phyloP scores from a whole-genome alignment of 2,888 invertebrate species.

The Pyrocoelia pectoralis region DNA sequence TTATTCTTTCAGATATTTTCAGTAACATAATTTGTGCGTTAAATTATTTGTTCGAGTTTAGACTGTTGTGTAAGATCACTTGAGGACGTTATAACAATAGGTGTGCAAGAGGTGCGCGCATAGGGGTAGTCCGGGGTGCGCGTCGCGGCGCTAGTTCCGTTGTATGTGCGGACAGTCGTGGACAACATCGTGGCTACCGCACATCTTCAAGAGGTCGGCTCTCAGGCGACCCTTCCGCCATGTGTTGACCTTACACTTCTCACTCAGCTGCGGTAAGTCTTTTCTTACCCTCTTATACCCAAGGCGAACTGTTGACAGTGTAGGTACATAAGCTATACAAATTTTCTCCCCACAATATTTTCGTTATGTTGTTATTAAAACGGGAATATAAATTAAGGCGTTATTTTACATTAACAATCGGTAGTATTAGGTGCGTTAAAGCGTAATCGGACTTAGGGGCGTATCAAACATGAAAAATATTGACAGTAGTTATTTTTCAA shows the following conservation, averaged over 20 bases:
- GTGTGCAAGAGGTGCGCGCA: slow-evolving; percentile 49
- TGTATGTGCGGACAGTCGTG: slow-evolving; percentile 54
- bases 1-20: slow-evolving; percentile 23
- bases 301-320: neutral
- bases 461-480: no score
- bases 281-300: slow-evolving; percentile 3
- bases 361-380: no score
- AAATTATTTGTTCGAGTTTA: no score
- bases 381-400: no score
- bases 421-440: no score
- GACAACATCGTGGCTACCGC: slow-evolving; percentile 59
- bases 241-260: slow-evolving; percentile 58
- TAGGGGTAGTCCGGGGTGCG: slow-evolving; percentile 45
- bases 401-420: no score
- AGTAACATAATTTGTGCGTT: no score
- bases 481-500: no score
- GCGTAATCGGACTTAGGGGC: no score
- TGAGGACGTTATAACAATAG: slow-evolving; percentile 52
- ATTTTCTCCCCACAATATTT: no score
- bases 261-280: slow-evolving; percentile 57
- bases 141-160: slow-evolving; percentile 49
- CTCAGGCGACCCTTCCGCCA: slow-evolving; percentile 57
- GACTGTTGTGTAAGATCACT: slow-evolving; percentile 45
- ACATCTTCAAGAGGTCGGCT: slow-evolving; percentile 59
- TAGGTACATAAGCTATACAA: no score